Conservation (phyloP, 2,888 invertebrate species). For the Morpho helenor region DNA sequence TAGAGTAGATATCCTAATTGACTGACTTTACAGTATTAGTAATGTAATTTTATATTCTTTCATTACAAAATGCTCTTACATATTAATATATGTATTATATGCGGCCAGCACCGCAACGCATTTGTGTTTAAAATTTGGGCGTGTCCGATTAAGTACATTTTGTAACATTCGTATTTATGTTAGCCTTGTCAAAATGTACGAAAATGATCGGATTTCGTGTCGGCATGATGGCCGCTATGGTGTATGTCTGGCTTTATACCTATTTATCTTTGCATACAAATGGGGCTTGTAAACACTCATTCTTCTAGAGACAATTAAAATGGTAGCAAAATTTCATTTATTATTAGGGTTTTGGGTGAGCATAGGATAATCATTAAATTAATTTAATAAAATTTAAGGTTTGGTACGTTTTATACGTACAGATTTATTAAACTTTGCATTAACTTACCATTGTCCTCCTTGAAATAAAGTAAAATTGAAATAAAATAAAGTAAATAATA, state of each 20-base stretch:
- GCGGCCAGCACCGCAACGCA: background rate
- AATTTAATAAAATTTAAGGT: too few species aligned
- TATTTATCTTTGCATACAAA: conserved; percentile 3
- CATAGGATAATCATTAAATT: too few species aligned
- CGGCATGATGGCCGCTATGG: background rate
- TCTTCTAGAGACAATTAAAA: background rate
- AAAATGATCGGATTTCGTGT: background rate
- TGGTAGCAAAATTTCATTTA: too few species aligned
- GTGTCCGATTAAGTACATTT: background rate
- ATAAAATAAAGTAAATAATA: too few species aligned
- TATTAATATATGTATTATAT: background rate
- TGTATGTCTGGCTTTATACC: background rate
- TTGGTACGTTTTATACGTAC: too few species aligned
- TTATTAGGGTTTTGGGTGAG: too few species aligned
- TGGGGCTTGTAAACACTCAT: background rate
- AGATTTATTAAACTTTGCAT: too few species aligned
- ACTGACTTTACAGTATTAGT: conserved; percentile 13
- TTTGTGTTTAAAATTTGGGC: background rate
- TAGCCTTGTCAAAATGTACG: background rate
- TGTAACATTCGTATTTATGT: background rate
- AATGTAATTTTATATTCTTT: too few species aligned
- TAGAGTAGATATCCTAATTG: conserved; percentile 20
- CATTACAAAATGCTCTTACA: background rate
- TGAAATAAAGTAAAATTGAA: too few species aligned
- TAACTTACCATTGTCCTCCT: too few species aligned